Percentiles rank a stretch among this genome's conserved stretches.
Conservation (phyloP, 2,797 vertebrate species). For the Aphelocoma californica region DNA sequence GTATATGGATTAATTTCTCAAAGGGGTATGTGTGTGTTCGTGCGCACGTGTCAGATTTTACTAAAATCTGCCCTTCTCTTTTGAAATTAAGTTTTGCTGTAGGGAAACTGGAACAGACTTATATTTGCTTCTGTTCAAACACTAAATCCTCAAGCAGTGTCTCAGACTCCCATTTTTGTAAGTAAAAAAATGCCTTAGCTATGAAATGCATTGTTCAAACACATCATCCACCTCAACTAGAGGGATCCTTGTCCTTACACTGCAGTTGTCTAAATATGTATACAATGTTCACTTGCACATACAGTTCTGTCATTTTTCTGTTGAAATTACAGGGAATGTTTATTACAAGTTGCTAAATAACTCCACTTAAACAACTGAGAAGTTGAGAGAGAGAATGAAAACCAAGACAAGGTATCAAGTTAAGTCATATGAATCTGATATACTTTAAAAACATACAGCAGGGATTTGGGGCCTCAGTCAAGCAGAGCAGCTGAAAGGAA, state of each 20-base stretch:
- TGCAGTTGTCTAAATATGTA: background rate
- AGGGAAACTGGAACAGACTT: background rate
- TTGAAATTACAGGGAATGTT: slow-evolving; percentile 36
- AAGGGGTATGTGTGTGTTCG: background rate
- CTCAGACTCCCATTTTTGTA: background rate
- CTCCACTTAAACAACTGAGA: slow-evolving; percentile 34
- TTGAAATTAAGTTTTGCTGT: background rate
- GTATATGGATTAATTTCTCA: slow-evolving; percentile 22
- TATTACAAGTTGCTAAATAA: slow-evolving; percentile 34
- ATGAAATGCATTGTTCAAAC: background rate
- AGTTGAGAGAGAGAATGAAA: slow-evolving; percentile 38
- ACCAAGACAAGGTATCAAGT: slow-evolving; percentile 42
- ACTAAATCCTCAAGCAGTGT: background rate
- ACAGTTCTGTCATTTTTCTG: slow-evolving; percentile 6
- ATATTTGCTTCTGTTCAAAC: background rate
- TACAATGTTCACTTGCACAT: background rate
- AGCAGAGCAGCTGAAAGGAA: slow-evolving; percentile 50
- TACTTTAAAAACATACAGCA: slow-evolving; percentile 53
- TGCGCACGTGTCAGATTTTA: background rate
- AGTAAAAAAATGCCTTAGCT: background rate
- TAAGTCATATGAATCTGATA: slow-evolving; percentile 56
- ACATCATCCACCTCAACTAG: background rate
- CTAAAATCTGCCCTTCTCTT: background rate
- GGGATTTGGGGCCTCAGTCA: slow-evolving; percentile 48
- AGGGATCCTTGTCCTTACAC: background rate